These are phyloP conservation scores for Tringa solitaria DNA, from an alignment of 2,113 vertebrate genomes.

Conservation along the genomic window DNA sequence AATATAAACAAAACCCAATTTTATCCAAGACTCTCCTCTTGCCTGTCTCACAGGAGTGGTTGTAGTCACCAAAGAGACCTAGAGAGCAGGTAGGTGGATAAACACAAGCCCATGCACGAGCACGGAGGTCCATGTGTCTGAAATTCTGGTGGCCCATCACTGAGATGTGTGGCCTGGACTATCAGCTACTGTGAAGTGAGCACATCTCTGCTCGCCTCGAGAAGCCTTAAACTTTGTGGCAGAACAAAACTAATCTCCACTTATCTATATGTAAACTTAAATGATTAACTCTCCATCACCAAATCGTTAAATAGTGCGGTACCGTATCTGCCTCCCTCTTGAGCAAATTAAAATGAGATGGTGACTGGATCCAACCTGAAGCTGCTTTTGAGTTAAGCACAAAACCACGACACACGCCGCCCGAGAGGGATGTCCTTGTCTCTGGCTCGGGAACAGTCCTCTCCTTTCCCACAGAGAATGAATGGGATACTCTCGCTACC, in stretches of 20 bases:
- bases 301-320: not conserved
- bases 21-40: not conserved
- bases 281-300: not conserved
- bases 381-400: not conserved
- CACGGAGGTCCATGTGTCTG: fast-evolving
- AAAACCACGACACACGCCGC: not conserved
- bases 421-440: not conserved
- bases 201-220: not conserved
- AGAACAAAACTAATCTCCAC: not conserved
- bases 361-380: not conserved
- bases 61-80: not conserved
- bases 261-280: not conserved
- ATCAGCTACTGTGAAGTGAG: not conserved
- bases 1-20: fast-evolving
- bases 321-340: not conserved
- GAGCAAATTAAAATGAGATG: not conserved
- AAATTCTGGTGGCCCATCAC: not conserved
- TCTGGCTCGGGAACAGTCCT: not conserved
- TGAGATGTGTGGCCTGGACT: not conserved
- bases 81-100: not conserved
- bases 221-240: not conserved
- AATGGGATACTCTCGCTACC: not conserved
- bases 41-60: not conserved
- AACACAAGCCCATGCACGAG: not conserved
- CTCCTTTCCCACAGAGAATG: not conserved